Conservation (phyloP, 64 coral and sea anemone species). For the Platygyra sinensis region DNA sequence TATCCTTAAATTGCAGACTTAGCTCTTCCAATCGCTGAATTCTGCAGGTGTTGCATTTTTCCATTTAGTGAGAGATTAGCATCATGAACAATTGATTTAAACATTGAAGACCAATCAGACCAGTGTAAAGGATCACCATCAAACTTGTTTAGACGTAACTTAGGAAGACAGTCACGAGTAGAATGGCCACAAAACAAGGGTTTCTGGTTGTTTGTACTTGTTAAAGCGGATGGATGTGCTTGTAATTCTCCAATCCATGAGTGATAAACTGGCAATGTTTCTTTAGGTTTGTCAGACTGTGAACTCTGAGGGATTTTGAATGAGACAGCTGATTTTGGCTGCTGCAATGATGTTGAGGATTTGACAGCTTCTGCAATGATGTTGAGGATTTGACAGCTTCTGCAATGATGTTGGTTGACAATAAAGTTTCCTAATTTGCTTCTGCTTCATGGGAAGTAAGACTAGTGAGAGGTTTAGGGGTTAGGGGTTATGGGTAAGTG, state of each 20-base stretch:
- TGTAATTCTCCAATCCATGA: constrained; percentile 19
- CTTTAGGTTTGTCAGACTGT: not conserved
- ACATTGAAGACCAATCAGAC: constrained; percentile 38
- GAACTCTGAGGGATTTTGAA: not conserved
- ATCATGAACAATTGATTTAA: constrained; percentile 38
- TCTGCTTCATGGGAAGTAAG: not conserved
- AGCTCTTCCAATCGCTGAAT: constrained; percentile 16
- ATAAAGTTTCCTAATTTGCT: not conserved
- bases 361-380: not conserved
- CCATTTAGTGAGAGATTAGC: constrained; percentile 35
- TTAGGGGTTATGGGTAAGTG: not conserved
- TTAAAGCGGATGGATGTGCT: not conserved
- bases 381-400: too few relatives aligned
- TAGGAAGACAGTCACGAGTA: not conserved
- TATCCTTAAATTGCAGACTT: constrained; percentile 58
- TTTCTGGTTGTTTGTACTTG: not conserved
- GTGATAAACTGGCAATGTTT: not conserved
- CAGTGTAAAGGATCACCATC: constrained; percentile 26
- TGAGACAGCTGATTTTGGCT: not conserved
- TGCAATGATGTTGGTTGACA: not conserved
- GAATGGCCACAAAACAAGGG: not conserved
- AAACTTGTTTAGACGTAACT: constrained; percentile 2
- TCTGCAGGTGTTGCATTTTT: constrained; percentile 59
- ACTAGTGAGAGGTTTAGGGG: constrained; percentile 4
- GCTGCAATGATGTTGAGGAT: not conserved